These are phyloP conservation scores for Megastigmus dorsalis DNA, from an alignment of 2,888 invertebrate genomes.

Conservation along the genomic window DNA sequence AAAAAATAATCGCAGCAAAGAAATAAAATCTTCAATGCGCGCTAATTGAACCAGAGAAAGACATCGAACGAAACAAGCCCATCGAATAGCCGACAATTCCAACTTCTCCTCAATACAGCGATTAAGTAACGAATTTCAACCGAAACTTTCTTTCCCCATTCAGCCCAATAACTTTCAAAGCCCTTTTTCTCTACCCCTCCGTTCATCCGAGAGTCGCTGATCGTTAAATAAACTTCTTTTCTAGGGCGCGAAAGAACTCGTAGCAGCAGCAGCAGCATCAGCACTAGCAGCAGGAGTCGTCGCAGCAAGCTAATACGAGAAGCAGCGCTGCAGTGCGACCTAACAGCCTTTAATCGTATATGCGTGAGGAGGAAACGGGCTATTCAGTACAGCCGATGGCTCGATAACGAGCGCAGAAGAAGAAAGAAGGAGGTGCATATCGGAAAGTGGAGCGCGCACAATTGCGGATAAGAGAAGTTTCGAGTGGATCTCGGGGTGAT, in stretches of 20 bases:
- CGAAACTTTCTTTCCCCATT: slow-evolving; percentile 1
- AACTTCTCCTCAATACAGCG: slow-evolving; percentile 29
- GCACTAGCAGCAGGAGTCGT: too few relatives aligned
- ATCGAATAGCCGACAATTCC: neutral
- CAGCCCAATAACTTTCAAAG: slow-evolving; percentile 5
- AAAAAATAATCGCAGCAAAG: neutral
- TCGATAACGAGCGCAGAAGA: neutral
- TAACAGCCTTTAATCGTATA: too few relatives aligned
- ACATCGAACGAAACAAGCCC: neutral
- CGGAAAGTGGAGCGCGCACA: slow-evolving; percentile 23
- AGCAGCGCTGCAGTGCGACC: too few relatives aligned
- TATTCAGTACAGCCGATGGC: too few relatives aligned
- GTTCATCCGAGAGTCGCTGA: neutral
- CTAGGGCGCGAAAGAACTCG: slow-evolving; percentile 23
- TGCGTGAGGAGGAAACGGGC: too few relatives aligned
- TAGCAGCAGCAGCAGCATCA: too few relatives aligned
- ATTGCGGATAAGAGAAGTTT: slow-evolving; percentile 38
- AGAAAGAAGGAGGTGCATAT: neutral
- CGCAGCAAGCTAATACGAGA: too few relatives aligned
- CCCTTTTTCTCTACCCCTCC: too few relatives aligned
- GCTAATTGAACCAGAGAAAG: slow-evolving; percentile 27
- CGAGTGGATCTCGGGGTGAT: slow-evolving; percentile 3
- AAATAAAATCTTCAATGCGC: neutral
- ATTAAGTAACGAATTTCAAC: slow-evolving; percentile 44
- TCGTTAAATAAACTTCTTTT: slow-evolving; percentile 42